Evolutionary conservation across 2,797 vertebrate genomes (phyloP).

Genomic region (Sphaeramia orbicularis): DNA sequence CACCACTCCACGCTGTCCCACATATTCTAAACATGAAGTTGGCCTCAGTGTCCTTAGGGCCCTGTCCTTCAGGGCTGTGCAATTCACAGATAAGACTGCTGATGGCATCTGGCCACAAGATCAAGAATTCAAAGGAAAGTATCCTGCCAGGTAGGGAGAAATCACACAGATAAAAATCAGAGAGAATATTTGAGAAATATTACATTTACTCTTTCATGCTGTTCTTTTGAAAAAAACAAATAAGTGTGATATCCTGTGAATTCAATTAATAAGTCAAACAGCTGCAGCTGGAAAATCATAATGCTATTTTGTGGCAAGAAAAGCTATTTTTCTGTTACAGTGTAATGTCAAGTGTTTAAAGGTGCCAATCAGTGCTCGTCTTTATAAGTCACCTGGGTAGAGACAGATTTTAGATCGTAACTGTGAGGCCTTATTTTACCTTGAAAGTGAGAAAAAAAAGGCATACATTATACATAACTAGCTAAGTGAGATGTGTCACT

Average conservation of each 20-base stretch:
- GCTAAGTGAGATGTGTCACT: slow-evolving; percentile 63
- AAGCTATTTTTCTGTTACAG: slow-evolving; percentile 24
- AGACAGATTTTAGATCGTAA: slow-evolving; percentile 21
- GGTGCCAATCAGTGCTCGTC: slow-evolving; percentile 34
- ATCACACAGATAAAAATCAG: slow-evolving; percentile 54
- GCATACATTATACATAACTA: slow-evolving; percentile 67
- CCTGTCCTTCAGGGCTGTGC: slow-evolving; percentile 63
- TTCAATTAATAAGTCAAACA: slow-evolving; percentile 62
- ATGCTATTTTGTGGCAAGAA: slow-evolving; percentile 19
- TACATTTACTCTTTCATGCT: slow-evolving; percentile 37
- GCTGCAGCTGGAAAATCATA: slow-evolving; percentile 19
- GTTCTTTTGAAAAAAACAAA: slow-evolving; percentile 49
- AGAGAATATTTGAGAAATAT: slow-evolving; percentile 61
- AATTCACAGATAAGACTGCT: slow-evolving; percentile 62
- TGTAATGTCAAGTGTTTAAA: slow-evolving; percentile 38
- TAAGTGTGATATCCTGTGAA: slow-evolving; percentile 34
- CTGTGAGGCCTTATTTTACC: slow-evolving; percentile 21
- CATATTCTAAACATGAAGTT: slow-evolving; percentile 36
- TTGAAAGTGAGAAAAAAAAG: slow-evolving; percentile 12
- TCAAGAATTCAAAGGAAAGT: slow-evolving; percentile 62
- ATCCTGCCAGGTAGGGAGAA: slow-evolving; percentile 47
- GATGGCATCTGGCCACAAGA: slow-evolving; percentile 69
- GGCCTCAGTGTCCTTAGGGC: slow-evolving; percentile 41
- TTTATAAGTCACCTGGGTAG: slow-evolving; percentile 2
- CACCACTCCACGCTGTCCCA: slow-evolving; percentile 18